Conservation (phyloP, 2,797 vertebrate genomes). For the Limosa lapponica region DNA sequence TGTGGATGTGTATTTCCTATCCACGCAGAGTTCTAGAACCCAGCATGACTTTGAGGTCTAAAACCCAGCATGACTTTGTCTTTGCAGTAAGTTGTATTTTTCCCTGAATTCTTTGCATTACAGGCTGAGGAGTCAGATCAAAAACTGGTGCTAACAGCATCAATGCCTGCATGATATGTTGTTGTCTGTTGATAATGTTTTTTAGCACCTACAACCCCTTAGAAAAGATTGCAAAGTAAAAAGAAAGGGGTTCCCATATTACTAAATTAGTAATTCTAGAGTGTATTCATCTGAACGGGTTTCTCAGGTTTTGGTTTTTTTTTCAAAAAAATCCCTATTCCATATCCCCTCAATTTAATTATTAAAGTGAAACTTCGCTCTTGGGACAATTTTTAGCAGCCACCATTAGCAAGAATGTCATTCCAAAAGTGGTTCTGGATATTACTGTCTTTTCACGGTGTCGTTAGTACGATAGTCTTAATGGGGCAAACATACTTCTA, state of each 20-base stretch:
- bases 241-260: background rate
- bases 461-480: background rate
- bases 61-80: background rate
- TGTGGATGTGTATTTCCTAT: background rate
- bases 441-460: background rate
- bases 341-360: background rate
- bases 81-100: constrained; percentile 7
- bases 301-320: background rate
- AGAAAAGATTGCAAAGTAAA: background rate
- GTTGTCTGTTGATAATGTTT: background rate
- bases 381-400: background rate
- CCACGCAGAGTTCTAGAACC: background rate
- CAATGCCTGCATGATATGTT: background rate
- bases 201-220: background rate
- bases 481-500: background rate
- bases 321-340: background rate
- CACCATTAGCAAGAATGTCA: background rate
- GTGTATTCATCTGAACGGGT: background rate
- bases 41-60: background rate
- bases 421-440: background rate
- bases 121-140: background rate
- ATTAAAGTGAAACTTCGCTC: background rate
- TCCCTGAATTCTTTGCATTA: background rate
- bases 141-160: background rate
- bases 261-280: background rate